A percentile compares a stretch with the other conserved stretches of the same genome.
These are phyloP conservation scores for Lipophrys pholis DNA, from an alignment of 2,113 vertebrate species.

Conservation along the genomic window DNA sequence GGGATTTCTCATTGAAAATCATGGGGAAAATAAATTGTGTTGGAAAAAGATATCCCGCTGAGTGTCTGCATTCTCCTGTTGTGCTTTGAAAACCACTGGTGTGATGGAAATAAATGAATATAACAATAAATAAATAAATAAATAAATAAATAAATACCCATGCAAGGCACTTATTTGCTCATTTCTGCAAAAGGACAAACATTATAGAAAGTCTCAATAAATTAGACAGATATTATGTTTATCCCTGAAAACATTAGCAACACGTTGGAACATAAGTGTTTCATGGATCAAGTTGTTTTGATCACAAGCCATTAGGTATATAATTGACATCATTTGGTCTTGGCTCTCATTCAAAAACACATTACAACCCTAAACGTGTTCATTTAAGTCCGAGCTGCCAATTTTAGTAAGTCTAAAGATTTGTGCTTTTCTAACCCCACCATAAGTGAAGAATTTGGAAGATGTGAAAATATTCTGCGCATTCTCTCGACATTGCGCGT, in stretches of 20 bases:
- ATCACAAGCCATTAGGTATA: conserved; percentile 8
- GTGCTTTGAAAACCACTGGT: too few relatives aligned
- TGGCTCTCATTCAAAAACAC: conserved; percentile 7
- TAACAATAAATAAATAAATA: too few relatives aligned
- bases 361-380: neutral
- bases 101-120: too few relatives aligned
- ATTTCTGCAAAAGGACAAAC: neutral
- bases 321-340: conserved; percentile 4
- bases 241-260: neutral
- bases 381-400: neutral
- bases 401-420: neutral
- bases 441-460: neutral
- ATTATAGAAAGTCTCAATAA: neutral
- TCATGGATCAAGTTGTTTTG: conserved; percentile 7
- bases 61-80: too few relatives aligned
- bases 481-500: neutral
- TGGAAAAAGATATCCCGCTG: too few relatives aligned
- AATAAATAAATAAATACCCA: too few relatives aligned
- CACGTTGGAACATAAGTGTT: neutral
- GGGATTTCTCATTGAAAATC: too few relatives aligned
- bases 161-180: too few relatives aligned
- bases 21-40: too few relatives aligned
- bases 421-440: too few relatives aligned
- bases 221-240: neutral
- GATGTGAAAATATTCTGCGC: neutral